phyloP scores from a whole-genome alignment of 1,140 invertebrate genomes.

The Aphelenchoides fujianensis region DNA sequence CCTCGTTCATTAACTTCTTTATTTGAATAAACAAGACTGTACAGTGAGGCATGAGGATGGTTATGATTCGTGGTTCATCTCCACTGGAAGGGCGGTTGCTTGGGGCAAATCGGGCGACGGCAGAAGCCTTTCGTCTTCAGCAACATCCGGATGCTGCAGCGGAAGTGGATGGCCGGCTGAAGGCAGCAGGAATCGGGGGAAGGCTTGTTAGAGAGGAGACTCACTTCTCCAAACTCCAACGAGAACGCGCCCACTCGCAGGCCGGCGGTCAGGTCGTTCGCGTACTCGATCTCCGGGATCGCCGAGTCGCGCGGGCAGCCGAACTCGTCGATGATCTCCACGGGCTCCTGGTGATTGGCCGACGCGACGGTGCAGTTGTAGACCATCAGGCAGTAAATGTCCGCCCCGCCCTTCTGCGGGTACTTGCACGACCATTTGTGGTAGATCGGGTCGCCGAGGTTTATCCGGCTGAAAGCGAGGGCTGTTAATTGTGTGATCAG shows the following conservation, averaged over 20 bases:
- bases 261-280: not conserved
- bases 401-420: not conserved
- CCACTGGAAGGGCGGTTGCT: constrained; percentile 15
- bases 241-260: constrained; percentile 17
- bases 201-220: too few species aligned
- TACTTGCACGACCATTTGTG: constrained; percentile 17
- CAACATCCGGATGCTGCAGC: constrained; percentile 15
- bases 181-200: not conserved
- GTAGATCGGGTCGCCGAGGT: constrained; percentile 21
- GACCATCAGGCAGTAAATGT: constrained; percentile 24
- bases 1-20: too few species aligned
- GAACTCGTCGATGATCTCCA: constrained; percentile 21
- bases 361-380: constrained; percentile 10
- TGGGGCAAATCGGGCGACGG: constrained; percentile 12
- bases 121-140: constrained; percentile 16
- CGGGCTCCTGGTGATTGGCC: not conserved
- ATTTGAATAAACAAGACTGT: too few species aligned
- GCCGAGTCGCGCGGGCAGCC: not conserved
- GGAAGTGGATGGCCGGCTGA: constrained; percentile 17
- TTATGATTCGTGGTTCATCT: too few species aligned
- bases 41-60: too few species aligned
- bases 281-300: not conserved
- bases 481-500: not conserved
- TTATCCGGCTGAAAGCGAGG: constrained; percentile 7
- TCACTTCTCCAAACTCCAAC: constrained; percentile 15